phyloP scores from a whole-genome alignment of 2,113 vertebrate species.

The Takifugu bimaculatus region DNA sequence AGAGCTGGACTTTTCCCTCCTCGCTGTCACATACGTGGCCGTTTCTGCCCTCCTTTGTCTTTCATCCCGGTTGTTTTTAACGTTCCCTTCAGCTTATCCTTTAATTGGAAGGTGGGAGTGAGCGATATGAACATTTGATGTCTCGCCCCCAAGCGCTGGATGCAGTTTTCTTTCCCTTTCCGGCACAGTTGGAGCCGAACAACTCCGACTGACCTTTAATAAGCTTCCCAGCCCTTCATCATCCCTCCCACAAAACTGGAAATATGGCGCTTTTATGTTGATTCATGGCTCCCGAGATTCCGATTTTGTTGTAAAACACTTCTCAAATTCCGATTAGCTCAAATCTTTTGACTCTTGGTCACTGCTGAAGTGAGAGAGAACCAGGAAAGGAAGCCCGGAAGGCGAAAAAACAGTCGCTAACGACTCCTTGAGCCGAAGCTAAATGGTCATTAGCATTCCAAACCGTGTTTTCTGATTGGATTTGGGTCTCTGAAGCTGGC shows the following conservation, averaged over 20 bases:
- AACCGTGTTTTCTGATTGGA: too few relatives aligned
- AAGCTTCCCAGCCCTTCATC: conserved; percentile 45
- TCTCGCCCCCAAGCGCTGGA: conserved; percentile 32
- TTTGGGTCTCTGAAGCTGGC: too few relatives aligned
- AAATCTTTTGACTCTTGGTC: background rate
- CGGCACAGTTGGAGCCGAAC: conserved; percentile 23
- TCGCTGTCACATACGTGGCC: conserved; percentile 51
- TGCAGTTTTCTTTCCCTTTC: conserved; percentile 5
- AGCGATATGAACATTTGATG: conserved; percentile 41
- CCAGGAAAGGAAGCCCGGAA: background rate
- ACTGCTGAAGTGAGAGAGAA: background rate
- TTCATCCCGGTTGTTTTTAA: conserved; percentile 31
- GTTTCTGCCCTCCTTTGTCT: conserved; percentile 28
- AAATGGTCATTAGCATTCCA: background rate
- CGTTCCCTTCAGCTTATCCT: conserved; percentile 18
- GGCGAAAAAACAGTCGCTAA: background rate
- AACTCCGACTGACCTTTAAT: conserved; percentile 54
- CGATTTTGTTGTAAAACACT: background rate
- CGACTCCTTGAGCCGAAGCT: background rate
- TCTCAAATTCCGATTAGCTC: conserved; percentile 12
- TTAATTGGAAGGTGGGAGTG: conserved; percentile 61
- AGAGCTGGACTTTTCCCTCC: conserved; percentile 23
- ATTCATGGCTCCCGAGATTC: conserved; percentile 21
- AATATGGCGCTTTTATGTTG: conserved; percentile 36
- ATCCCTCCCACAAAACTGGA: conserved; percentile 40